Conservation (phyloP, 2,888 invertebrate species). For the Nomada fucata region DNA sequence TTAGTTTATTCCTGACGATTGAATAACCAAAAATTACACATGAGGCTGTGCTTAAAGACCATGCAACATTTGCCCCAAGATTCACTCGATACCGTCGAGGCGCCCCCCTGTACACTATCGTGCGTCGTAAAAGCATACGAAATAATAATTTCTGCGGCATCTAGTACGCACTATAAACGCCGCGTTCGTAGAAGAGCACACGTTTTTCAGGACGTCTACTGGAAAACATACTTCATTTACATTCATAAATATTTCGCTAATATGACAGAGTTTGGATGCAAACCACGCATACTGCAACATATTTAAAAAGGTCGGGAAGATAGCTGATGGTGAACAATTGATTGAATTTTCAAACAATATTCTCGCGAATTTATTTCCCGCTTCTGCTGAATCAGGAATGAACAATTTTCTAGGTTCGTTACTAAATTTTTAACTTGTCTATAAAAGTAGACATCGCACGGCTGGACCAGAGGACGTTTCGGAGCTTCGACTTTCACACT, state of each 20-base stretch:
- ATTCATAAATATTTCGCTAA: slow-evolving; percentile 3
- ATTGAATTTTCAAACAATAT: slow-evolving; percentile 8
- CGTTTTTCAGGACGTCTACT: not conserved
- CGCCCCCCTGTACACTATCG: too few relatives aligned
- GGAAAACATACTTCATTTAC: slow-evolving; percentile 2
- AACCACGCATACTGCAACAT: slow-evolving; percentile 2
- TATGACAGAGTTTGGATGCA: slow-evolving; percentile 2
- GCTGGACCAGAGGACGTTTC: slow-evolving; percentile 1
- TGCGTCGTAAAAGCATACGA: not conserved
- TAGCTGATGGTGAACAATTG: slow-evolving; percentile 2
- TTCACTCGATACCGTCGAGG: too few relatives aligned
- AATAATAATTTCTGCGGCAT: slow-evolving; percentile 5
- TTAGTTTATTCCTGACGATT: too few relatives aligned
- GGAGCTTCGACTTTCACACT: not conserved
- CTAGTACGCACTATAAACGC: slow-evolving; percentile 2
- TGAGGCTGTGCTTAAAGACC: too few relatives aligned
- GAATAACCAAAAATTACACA: too few relatives aligned
- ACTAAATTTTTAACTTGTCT: slow-evolving; percentile 1
- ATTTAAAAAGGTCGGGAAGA: not conserved
- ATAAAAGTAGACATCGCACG: slow-evolving; percentile 9
- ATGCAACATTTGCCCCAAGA: too few relatives aligned
- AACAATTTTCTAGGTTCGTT: not conserved
- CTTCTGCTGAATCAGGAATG: not conserved
- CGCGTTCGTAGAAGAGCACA: not conserved
- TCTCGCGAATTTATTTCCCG: slow-evolving; percentile 3